Conservation (phyloP, 2,797 vertebrate species). For the Periophthalmus magnuspinnatus region DNA sequence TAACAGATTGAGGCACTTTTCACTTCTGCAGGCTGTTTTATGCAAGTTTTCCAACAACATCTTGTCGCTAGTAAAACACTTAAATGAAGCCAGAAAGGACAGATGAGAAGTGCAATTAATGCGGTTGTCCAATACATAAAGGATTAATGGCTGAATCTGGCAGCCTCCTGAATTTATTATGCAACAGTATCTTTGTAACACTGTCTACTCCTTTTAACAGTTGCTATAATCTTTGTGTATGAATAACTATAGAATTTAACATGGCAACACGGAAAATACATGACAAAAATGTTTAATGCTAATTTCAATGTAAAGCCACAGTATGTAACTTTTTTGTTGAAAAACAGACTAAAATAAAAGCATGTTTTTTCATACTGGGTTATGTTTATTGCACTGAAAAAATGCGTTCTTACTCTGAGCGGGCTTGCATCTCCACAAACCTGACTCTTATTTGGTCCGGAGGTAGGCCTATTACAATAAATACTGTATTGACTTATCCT, state of each 20-base stretch:
- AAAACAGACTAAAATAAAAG: too few relatives aligned
- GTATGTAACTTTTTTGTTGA: too few relatives aligned
- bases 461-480: too few relatives aligned
- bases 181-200: neutral
- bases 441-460: too few relatives aligned
- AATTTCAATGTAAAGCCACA: too few relatives aligned
- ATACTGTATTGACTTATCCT: too few relatives aligned
- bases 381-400: too few relatives aligned
- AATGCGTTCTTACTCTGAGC: too few relatives aligned
- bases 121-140: neutral
- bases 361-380: too few relatives aligned
- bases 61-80: neutral
- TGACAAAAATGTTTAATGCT: too few relatives aligned
- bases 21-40: neutral
- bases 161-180: neutral
- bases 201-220: neutral
- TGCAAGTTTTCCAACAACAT: constrained; percentile 10
- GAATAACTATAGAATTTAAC: neutral
- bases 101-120: neutral
- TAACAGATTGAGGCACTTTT: neutral
- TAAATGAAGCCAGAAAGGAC: neutral
- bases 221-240: neutral
- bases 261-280: too few relatives aligned
- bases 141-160: neutral
- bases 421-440: too few relatives aligned